Conservation (phyloP, 2,888 invertebrate species). For the Ceraclea dissimilis region DNA sequence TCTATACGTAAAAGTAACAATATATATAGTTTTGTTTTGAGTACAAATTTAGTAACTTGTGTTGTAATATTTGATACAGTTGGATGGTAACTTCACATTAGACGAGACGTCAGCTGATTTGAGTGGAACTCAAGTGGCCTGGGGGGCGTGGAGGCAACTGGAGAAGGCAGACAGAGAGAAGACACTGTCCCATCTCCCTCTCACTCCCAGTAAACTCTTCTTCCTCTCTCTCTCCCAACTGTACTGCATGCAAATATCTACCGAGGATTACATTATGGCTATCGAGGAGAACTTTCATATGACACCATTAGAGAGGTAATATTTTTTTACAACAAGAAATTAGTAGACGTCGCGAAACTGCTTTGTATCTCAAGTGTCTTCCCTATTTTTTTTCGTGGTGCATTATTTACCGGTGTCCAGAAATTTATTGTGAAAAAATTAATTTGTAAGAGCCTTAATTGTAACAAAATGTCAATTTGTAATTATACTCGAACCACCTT, state of each 20-base stretch:
- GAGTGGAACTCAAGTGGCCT: slow-evolving; percentile 41
- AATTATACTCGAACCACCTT: no score
- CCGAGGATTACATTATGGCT: slow-evolving; percentile 43
- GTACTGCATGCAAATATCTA: slow-evolving; percentile 43
- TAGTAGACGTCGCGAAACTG: not conserved
- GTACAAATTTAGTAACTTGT: no score
- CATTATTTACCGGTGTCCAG: no score
- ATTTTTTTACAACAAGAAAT: not conserved
- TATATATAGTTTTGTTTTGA: no score
- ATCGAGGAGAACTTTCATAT: slow-evolving; percentile 46
- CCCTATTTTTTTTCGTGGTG: no score
- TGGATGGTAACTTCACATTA: slow-evolving; percentile 45
- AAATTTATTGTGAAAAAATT: no score
- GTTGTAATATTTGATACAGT: slow-evolving; percentile 31
- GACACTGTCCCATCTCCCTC: slow-evolving; percentile 40
- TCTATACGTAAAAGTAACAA: no score
- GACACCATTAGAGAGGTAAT: slow-evolving; percentile 45
- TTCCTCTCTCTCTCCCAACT: slow-evolving; percentile 46
- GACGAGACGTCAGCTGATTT: slow-evolving; percentile 49
- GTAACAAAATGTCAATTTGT: no score
- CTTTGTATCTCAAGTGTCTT: not conserved
- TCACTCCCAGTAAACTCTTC: slow-evolving; percentile 42
- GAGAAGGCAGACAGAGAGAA: slow-evolving; percentile 30
- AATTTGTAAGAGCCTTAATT: no score
- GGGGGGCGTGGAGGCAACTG: slow-evolving; percentile 38